phyloP scores from a whole-genome alignment of 2,113 vertebrate species.

The western clawed frog (Xenopus tropicalis) region UCB_Xtro_10.0 CM004447.2:90876501-90877000 shows the following conservation, averaged over 20 bases:
- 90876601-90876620: constrained; percentile 7
- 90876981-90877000: too few relatives aligned
- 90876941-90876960: too few relatives aligned
- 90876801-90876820: constrained; percentile 14
- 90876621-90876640: neutral
- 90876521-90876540: too few relatives aligned
- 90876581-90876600: constrained; percentile 1
- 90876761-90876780: constrained; percentile 15
- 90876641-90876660: neutral
- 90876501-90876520: too few relatives aligned
- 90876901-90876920: too few relatives aligned
- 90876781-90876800: constrained; percentile 8
- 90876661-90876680: constrained; percentile 3
- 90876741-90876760: constrained; percentile 23
- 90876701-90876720: constrained; percentile 21
- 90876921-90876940: too few relatives aligned
- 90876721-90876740: constrained; percentile 27
- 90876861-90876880: too few relatives aligned
- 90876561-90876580: neutral
- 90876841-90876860: too few relatives aligned
- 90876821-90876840: too few relatives aligned
- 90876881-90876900: too few relatives aligned
- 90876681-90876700: constrained; percentile 6
- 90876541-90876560: too few relatives aligned
- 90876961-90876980: too few relatives aligned